Evolutionary conservation across 2,113 vertebrate species (phyloP).

Genomic region (Platysteira castanea): DNA sequence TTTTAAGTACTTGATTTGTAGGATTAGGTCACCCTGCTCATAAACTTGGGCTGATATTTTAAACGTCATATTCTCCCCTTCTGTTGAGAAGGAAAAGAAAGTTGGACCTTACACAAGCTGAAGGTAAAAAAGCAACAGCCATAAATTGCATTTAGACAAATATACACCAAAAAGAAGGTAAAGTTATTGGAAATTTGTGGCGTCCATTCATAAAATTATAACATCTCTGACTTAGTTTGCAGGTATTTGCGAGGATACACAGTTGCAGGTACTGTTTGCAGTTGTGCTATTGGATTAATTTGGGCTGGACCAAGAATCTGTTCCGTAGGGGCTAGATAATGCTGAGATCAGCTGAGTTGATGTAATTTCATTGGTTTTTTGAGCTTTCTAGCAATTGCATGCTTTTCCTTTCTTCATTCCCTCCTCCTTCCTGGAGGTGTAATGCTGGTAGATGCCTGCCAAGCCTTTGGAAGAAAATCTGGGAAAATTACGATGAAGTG

Average conservation of each 20-base stretch:
- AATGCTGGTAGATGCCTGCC: neutral
- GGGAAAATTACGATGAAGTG: accelerated
- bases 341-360: neutral
- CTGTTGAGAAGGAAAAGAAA: neutral
- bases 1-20: neutral
- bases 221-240: neutral
- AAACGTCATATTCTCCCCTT: neutral
- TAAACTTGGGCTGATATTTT: neutral
- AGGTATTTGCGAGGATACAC: neutral
- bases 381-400: neutral
- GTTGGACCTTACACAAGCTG: neutral
- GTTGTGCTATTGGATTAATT: neutral
- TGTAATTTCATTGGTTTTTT: neutral
- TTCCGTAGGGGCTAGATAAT: neutral
- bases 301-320: neutral
- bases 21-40: neutral
- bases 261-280: neutral
- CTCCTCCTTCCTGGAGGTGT: neutral
- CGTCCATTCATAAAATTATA: neutral
- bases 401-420: neutral
- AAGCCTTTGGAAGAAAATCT: neutral
- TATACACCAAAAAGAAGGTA: neutral
- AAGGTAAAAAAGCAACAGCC: neutral
- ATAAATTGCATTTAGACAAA: neutral
- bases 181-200: neutral